Percentiles rank a stretch among this genome's conserved stretches.
These are phyloP conservation scores for Pararge aegeria DNA, from an alignment of 1,140 invertebrate species.

Conservation along the genomic window DNA sequence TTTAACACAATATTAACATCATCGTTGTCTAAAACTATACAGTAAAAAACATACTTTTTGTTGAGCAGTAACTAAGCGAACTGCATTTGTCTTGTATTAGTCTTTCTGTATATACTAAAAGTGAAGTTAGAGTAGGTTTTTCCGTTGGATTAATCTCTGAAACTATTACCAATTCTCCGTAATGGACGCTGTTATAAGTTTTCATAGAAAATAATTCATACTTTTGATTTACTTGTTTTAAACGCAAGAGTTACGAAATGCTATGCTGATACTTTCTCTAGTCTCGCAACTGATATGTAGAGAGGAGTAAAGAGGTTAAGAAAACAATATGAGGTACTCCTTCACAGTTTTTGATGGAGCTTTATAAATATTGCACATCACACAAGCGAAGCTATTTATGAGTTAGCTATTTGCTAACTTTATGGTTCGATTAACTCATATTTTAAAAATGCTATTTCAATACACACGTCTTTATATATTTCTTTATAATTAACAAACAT, in stretches of 20 bases:
- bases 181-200: not conserved
- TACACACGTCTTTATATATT: too few species aligned
- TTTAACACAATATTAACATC: too few species aligned
- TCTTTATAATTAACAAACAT: too few species aligned
- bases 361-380: not conserved
- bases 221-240: slow-evolving; percentile 47
- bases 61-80: too few species aligned
- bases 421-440: too few species aligned
- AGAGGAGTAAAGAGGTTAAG: slow-evolving; percentile 67
- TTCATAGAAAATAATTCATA: slow-evolving; percentile 37
- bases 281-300: slow-evolving; percentile 53
- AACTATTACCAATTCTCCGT: not conserved
- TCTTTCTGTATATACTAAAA: too few species aligned
- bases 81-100: not conserved
- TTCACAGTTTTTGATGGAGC: slow-evolving; percentile 12
- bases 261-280: slow-evolving; percentile 61
- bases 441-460: too few species aligned
- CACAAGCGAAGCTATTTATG: not conserved
- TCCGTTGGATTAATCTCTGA: too few species aligned
- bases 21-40: too few species aligned
- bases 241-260: slow-evolving; percentile 57
- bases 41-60: too few species aligned
- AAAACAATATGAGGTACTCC: slow-evolving; percentile 60
- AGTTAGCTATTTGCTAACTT: too few species aligned
- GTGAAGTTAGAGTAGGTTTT: too few species aligned